Evolutionary conservation across 2,113 vertebrate species (phyloP).

Genomic region (Madoqua kirkii): DNA sequence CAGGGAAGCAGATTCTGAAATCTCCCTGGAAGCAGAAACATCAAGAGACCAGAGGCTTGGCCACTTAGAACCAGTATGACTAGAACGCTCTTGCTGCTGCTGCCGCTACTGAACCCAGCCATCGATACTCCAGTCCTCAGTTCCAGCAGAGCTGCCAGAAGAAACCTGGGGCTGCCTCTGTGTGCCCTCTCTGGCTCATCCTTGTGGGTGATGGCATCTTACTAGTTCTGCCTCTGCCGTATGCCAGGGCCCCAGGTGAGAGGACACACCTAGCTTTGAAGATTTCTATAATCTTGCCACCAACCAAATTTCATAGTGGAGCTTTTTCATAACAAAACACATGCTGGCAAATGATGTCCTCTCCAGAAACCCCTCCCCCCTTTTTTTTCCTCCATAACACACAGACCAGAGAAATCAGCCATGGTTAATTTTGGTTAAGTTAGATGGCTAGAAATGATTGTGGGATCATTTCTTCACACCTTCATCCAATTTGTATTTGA

Average conservation of each 20-base stretch:
- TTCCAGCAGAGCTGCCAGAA: background rate
- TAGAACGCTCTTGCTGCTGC: background rate
- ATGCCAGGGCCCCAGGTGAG: fast-evolving
- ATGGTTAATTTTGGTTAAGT: background rate
- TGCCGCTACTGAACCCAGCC: background rate
- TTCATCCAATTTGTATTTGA: background rate
- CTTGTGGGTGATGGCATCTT: background rate
- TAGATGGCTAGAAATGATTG: background rate
- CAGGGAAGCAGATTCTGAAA: background rate
- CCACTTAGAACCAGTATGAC: fast-evolving
- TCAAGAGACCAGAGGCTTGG: background rate
- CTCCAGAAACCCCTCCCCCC: too few species aligned
- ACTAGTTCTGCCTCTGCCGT: fast-evolving
- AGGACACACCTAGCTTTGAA: background rate
- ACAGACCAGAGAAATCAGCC: background rate
- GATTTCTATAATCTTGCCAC: background rate
- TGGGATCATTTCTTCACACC: background rate
- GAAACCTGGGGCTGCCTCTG: background rate
- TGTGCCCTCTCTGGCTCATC: background rate
- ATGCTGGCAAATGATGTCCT: background rate
- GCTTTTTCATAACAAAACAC: background rate
- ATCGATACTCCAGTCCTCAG: too few species aligned
- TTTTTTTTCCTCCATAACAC: fast-evolving
- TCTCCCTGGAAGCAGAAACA: background rate
- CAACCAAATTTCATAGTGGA: background rate